Evolutionary conservation across 2,113 vertebrate genomes (phyloP).

Genomic region (Leptocoma aspasia): DNA sequence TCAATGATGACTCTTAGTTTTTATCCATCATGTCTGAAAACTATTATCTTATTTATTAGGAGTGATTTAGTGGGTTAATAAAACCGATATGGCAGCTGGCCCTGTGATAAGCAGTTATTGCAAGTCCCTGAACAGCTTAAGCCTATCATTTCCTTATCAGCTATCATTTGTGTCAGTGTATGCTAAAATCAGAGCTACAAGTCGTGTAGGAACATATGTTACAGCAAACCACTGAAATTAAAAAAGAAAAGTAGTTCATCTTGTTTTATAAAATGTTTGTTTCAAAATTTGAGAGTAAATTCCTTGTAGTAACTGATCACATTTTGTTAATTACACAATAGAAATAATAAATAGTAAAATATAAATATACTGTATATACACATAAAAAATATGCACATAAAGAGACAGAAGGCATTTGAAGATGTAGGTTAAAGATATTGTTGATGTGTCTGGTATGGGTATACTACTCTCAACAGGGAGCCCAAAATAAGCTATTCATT

Average conservation of each 20-base stretch:
- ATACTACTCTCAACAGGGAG: background rate
- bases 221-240: constrained; percentile 54
- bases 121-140: constrained; percentile 78
- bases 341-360: background rate
- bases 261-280: background rate
- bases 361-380: background rate
- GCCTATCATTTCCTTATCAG: constrained; percentile 83
- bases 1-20: constrained; percentile 71
- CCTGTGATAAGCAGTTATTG: constrained; percentile 77
- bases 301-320: background rate
- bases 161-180: constrained; percentile 73
- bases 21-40: constrained; percentile 71
- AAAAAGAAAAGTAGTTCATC: background rate
- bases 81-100: constrained; percentile 81
- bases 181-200: constrained; percentile 70
- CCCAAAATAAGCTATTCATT: background rate
- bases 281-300: background rate
- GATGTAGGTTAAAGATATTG: background rate
- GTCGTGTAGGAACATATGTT: constrained; percentile 74
- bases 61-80: constrained; percentile 82
- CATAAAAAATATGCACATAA: background rate
- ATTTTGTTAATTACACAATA: background rate
- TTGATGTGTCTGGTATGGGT: background rate
- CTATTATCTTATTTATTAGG: constrained; percentile 82
- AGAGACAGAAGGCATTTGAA: background rate